These are phyloP conservation scores for Lepidurus packardi DNA, from an alignment of 1,140 invertebrate genomes.

Conservation along the genomic window DNA sequence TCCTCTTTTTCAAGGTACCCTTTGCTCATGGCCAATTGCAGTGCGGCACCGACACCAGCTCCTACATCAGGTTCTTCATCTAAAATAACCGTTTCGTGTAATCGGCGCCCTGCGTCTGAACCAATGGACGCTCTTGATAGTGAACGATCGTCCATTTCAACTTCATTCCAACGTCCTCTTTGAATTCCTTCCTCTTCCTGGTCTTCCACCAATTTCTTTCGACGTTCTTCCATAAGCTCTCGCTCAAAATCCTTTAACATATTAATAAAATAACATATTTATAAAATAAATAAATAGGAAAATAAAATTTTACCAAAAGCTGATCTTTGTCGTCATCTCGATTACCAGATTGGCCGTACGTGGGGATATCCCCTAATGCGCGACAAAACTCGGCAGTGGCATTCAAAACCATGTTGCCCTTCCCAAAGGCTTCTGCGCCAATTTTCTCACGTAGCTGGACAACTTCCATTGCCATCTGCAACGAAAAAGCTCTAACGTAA, in stretches of 20 bases:
- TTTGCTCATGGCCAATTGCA: slow-evolving; percentile 89
- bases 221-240: slow-evolving; percentile 51
- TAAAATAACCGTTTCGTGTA: slow-evolving; percentile 55
- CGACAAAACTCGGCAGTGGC: slow-evolving; percentile 95
- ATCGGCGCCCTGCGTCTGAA: neutral
- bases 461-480: slow-evolving; percentile 10
- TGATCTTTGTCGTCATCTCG: slow-evolving; percentile 75
- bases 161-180: slow-evolving; percentile 64
- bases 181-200: slow-evolving; percentile 46
- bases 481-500: neutral
- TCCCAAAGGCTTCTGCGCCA: slow-evolving; percentile 14
- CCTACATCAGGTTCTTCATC: slow-evolving; percentile 94
- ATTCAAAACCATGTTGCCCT: slow-evolving; percentile 69
- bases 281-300: neutral
- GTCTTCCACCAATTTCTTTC: slow-evolving; percentile 34
- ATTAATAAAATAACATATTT: neutral
- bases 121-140: neutral
- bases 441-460: slow-evolving; percentile 36
- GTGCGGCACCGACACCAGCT: slow-evolving; percentile 81
- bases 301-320: slow-evolving; percentile 58
- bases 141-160: slow-evolving; percentile 51
- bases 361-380: slow-evolving; percentile 90
- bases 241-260: slow-evolving; percentile 56
- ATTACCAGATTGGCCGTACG: slow-evolving; percentile 81
- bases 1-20: slow-evolving; percentile 86